Evolutionary conservation across 2,888 invertebrate species (phyloP).

Genomic region (Pachliopta kotzebuea): DNA sequence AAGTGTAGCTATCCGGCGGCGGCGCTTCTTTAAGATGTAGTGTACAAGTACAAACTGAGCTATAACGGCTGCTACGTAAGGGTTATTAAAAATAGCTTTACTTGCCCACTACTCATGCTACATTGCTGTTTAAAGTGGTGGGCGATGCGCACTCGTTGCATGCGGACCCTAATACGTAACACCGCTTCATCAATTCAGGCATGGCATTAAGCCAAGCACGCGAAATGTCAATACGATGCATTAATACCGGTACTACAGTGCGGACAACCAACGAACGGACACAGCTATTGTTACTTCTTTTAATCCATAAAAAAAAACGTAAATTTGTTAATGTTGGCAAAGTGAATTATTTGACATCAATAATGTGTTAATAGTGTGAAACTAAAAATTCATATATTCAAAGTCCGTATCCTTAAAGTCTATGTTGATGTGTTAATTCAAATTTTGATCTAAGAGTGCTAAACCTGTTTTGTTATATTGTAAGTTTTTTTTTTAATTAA

Average conservation of each 20-base stretch:
- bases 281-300: conserved; percentile 24
- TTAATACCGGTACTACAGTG: conserved; percentile 56
- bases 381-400: not conserved
- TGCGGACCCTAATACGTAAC: conserved; percentile 44
- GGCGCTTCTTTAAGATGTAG: too few relatives aligned
- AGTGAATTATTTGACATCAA: not conserved
- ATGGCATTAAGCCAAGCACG: conserved; percentile 64
- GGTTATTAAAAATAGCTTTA: conserved; percentile 2
- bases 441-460: too few relatives aligned
- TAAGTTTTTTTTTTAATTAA: too few relatives aligned
- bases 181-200: conserved; percentile 62
- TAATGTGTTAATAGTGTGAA: too few relatives aligned
- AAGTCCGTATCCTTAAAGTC: not conserved
- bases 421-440: too few relatives aligned
- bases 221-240: conserved; percentile 78
- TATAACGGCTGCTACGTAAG: not conserved
- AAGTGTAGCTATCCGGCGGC: too few relatives aligned
- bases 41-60: too few relatives aligned
- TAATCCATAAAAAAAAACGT: not conserved
- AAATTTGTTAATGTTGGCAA: not conserved
- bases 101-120: not conserved
- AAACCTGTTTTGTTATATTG: too few relatives aligned
- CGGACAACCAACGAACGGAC: conserved; percentile 21
- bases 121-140: conserved; percentile 1
- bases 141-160: conserved; percentile 27